Evolutionary conservation across 1,140 invertebrate species (phyloP), one percentile per base, ranked within the genome.

Genomic region (Tetragnatha versicolor): DNA sequence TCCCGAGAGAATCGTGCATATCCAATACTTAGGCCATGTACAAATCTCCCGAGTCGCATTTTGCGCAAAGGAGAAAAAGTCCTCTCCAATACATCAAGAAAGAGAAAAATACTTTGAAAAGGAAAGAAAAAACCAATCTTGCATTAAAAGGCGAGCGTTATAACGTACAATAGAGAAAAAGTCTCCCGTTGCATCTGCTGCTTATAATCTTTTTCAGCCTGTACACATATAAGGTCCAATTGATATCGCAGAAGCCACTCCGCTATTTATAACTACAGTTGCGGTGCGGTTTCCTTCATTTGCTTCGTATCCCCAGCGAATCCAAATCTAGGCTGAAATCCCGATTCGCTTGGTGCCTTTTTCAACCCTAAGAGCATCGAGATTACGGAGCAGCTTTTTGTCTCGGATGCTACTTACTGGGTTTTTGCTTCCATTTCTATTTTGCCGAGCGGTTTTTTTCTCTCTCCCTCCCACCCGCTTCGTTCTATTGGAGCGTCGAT

Each of bases 371-470:
- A 60, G 69, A 73, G 69, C 37, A 73, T 27, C 35, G 12, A 60
- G 68, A 70, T 70, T 70, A 70, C 58, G 68, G 51, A 51, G 9
- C 33, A 31, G 45, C 35, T n/a, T 70, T 70, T 70, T 55, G 22
- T 39, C 12, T 69, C 35, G 3, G n/a, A 22, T 42, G n/a, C 37
- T 61, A 20, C 37, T 61, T 22, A 5, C 22, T 6, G 22, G 31
- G 37, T 45, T 65, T 27, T 20, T 65, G 20, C 12, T 65, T 45
- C 22, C 33, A 20, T 25, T 45, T 20, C n/a, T 42, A 31, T 47
- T 65, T n/a, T n/a, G n/a, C n/a, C n/a, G n/a, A n/a, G n/a, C n/a
- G n/a, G n/a, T n/a, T n/a, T n/a, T n/a, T n/a, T n/a, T n/a, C n/a
- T n/a, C n/a, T n/a, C n/a, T n/a, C n/a, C n/a, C n/a, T n/a, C n/a